Conservation (phyloP, 2,888 invertebrate species). For the Stegophylla sp. region DNA sequence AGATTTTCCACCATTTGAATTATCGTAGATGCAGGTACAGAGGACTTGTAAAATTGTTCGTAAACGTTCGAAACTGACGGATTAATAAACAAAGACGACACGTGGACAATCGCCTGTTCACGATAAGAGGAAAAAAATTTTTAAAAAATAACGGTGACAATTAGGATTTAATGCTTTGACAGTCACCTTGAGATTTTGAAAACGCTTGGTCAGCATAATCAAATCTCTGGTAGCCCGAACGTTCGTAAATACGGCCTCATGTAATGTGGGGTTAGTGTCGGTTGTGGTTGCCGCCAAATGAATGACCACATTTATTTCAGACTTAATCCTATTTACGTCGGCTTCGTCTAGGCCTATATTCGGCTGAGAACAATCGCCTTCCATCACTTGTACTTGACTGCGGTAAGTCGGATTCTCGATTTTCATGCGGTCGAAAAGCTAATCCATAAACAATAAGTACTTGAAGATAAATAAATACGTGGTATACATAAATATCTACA, state of each 20-base stretch:
- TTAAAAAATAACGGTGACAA: too few species aligned
- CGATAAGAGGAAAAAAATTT: too few species aligned
- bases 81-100: conserved; percentile 28
- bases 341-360: conserved; percentile 23
- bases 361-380: conserved; percentile 20
- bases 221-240: conserved; percentile 46
- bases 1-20: conserved; percentile 41
- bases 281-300: conserved; percentile 21
- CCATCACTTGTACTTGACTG: conserved; percentile 21
- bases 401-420: conserved; percentile 33
- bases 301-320: conserved; percentile 29
- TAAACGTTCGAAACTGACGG: conserved; percentile 17
- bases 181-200: conserved; percentile 43
- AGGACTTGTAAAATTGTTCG: conserved; percentile 39
- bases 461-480: too few species aligned
- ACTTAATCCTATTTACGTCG: background rate
- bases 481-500: too few species aligned
- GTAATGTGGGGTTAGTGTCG: background rate
- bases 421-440: conserved; percentile 59
- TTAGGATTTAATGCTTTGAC: background rate
- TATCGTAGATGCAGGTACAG: background rate
- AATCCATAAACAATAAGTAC: too few species aligned
- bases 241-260: conserved; percentile 23
- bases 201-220: conserved; percentile 17
- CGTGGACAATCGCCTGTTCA: conserved; percentile 22